phyloP scores from a whole-genome alignment of 1,140 invertebrate genomes.

The Gonatopus flavifemur region DNA sequence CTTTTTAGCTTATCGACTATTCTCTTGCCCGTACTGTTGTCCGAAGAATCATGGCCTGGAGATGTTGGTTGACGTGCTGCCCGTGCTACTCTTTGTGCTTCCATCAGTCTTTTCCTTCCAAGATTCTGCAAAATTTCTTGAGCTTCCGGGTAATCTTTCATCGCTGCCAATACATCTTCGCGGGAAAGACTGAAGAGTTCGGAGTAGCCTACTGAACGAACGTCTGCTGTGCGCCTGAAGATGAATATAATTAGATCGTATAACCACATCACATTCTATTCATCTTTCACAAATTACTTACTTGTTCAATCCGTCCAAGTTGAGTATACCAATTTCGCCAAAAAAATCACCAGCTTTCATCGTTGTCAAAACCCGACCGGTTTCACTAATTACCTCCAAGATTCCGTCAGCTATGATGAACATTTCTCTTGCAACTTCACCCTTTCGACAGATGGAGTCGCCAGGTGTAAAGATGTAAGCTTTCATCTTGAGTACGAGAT shows the following conservation, averaged over 20 bases:
- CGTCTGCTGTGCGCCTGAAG: slow-evolving; percentile 88
- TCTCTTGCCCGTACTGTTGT: slow-evolving; percentile 68
- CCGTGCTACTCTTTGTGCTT: slow-evolving; percentile 60
- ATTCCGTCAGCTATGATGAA: slow-evolving; percentile 98
- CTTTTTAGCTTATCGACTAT: slow-evolving; percentile 80
- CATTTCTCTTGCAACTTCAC: slow-evolving; percentile 95
- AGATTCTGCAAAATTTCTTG: slow-evolving; percentile 89
- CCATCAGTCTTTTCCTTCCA: slow-evolving; percentile 84
- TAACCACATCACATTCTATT: neutral
- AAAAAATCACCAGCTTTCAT: slow-evolving; percentile 98
- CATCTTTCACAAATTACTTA: slow-evolving; percentile 56
- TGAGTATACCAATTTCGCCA: slow-evolving; percentile 95
- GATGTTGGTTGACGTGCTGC: slow-evolving; percentile 36
- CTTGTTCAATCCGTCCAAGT: slow-evolving; percentile 95
- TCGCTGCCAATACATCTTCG: slow-evolving; percentile 91
- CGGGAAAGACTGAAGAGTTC: slow-evolving; percentile 92
- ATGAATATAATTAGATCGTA: neutral
- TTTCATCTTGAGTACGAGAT: slow-evolving; percentile 96
- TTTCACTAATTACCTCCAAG: slow-evolving; percentile 93
- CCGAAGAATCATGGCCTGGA: slow-evolving; percentile 62
- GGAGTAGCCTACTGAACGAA: slow-evolving; percentile 92
- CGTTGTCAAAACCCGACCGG: slow-evolving; percentile 87
- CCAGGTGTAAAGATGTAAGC: slow-evolving; percentile 97
- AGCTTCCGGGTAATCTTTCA: slow-evolving; percentile 96
- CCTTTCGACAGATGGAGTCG: slow-evolving; percentile 93